phyloP scores from a whole-genome alignment of 2,113 vertebrate species.

The Rhegmatorhina hoffmannsi region DNA sequence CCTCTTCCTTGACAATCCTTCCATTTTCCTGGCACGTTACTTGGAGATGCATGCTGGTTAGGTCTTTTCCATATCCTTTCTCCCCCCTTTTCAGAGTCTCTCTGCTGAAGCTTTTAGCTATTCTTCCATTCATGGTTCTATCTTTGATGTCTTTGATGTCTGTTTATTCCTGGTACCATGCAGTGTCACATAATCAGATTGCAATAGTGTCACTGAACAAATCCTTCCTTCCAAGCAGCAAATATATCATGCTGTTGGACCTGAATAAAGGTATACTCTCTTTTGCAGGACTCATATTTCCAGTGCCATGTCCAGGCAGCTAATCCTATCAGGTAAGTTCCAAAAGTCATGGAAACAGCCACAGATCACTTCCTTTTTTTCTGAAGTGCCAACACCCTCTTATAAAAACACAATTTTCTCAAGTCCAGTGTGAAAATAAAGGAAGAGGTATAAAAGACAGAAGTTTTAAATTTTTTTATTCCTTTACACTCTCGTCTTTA shows the following conservation, averaged over 20 bases:
- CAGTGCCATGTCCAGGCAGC: neutral
- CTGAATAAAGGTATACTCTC: neutral
- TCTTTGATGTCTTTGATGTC: slow-evolving; percentile 29
- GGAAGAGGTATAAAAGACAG: neutral
- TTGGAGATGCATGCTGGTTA: neutral
- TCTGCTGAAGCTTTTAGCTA: neutral
- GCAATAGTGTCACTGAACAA: neutral
- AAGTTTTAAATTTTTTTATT: neutral
- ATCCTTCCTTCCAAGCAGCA: neutral
- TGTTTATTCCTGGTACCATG: neutral
- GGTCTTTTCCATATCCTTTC: neutral
- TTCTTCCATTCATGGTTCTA: neutral
- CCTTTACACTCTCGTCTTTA: neutral
- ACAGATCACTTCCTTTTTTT: neutral
- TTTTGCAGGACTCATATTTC: neutral
- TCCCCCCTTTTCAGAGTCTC: neutral
- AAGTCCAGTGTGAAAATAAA: neutral
- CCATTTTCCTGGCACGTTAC: neutral
- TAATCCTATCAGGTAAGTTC: neutral
- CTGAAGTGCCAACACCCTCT: neutral
- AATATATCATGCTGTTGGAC: neutral
- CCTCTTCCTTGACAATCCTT: neutral
- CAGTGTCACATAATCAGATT: neutral
- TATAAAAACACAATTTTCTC: neutral
- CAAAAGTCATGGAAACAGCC: neutral